Evolutionary conservation across 2,797 vertebrate genomes (phyloP).

Genomic region (Gephyroberyx darwinii): DNA sequence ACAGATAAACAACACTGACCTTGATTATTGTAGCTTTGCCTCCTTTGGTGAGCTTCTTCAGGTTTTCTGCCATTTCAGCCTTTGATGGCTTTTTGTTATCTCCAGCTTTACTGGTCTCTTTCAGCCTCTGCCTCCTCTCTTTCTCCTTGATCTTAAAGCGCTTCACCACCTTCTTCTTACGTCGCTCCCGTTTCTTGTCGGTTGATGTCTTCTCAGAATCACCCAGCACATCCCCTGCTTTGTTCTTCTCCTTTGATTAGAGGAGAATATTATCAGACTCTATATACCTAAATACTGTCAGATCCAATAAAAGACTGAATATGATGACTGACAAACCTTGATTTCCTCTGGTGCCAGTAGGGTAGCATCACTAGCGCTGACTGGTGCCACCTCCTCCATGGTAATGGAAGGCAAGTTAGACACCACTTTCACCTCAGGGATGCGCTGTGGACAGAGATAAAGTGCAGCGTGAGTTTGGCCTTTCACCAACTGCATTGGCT

Average conservation of each 20-base stretch:
- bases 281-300: neutral
- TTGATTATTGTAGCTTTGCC: conserved; percentile 89
- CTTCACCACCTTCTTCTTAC: conserved; percentile 89
- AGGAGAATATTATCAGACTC: conserved; percentile 38
- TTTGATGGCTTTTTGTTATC: conserved; percentile 80
- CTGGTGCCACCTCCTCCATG: conserved; percentile 97
- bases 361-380: conserved; percentile 88
- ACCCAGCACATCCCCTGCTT: conserved; percentile 89
- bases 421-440: conserved; percentile 94
- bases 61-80: conserved; percentile 80
- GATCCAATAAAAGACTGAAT: neutral
- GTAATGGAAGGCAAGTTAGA: conserved; percentile 92
- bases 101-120: conserved; percentile 80
- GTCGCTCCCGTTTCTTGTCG: conserved; percentile 92
- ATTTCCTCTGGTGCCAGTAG: conserved; percentile 97
- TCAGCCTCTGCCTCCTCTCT: conserved; percentile 84
- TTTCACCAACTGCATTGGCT: neutral
- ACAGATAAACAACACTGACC: conserved; percentile 74
- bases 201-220: conserved; percentile 89
- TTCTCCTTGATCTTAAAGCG: conserved; percentile 85
- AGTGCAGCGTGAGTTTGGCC: neutral
- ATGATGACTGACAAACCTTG: conserved; percentile 82
- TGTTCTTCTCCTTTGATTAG: conserved; percentile 86
- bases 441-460: conserved; percentile 76
- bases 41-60: conserved; percentile 88